Conservation (phyloP, 2,113 vertebrate species). For the Perca flavescens region DNA sequence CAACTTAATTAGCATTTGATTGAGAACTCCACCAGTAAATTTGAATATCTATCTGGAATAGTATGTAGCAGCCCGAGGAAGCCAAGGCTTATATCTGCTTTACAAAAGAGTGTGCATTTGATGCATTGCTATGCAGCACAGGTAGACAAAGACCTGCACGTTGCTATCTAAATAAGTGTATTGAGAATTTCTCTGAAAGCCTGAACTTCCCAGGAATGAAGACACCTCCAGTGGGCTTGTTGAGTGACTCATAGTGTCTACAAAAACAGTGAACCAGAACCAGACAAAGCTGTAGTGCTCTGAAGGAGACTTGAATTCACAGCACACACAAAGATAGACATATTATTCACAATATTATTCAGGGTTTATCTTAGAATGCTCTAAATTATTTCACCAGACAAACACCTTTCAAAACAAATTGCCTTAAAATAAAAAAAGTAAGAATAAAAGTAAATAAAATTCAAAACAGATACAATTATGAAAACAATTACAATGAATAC, state of each 20-base stretch:
- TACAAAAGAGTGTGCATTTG: slow-evolving; percentile 14
- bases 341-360: background rate
- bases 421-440: background rate
- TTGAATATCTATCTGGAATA: slow-evolving; percentile 47
- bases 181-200: slow-evolving; percentile 33
- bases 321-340: slow-evolving; percentile 11
- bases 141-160: slow-evolving; percentile 21
- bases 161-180: slow-evolving; percentile 15
- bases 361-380: slow-evolving; percentile 12
- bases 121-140: slow-evolving; percentile 36
- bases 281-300: slow-evolving; percentile 18
- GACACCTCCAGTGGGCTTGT: slow-evolving; percentile 31
- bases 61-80: slow-evolving; percentile 21
- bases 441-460: background rate
- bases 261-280: slow-evolving; percentile 31
- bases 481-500: background rate
- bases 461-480: background rate
- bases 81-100: slow-evolving; percentile 11
- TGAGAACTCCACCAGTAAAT: slow-evolving; percentile 42
- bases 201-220: slow-evolving; percentile 19
- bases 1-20: slow-evolving; percentile 53
- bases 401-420: background rate
- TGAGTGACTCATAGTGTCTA: slow-evolving; percentile 37
- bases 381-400: slow-evolving; percentile 8
- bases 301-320: slow-evolving; percentile 32